These are phyloP conservation scores for Puntigrus tetrazona DNA, from an alignment of 2,113 vertebrate species.

Conservation along the genomic window DNA sequence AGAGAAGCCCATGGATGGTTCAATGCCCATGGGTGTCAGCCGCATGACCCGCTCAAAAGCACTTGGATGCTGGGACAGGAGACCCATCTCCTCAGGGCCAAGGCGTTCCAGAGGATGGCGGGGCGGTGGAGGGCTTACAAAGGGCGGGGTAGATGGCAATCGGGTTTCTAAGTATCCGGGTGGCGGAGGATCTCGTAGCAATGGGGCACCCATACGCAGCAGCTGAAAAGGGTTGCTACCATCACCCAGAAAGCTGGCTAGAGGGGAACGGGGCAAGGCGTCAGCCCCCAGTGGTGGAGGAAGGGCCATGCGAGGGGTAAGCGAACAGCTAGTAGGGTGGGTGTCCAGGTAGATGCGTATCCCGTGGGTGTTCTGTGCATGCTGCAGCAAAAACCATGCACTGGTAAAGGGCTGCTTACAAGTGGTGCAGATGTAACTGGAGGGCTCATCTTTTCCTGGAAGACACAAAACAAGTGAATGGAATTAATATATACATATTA, in stretches of 20 bases:
- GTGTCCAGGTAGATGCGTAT: conserved; percentile 99
- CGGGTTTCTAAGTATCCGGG: conserved; percentile 92
- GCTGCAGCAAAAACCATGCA: conserved; percentile 99
- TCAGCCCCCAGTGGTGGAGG: conserved; percentile 91
- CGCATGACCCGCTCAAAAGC: conserved; percentile 99
- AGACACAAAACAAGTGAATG: conserved; percentile 60
- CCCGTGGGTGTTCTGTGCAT: conserved; percentile 97
- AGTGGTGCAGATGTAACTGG: conserved; percentile 99
- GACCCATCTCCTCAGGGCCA: conserved; percentile 98
- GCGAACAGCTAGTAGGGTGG: conserved; percentile 88
- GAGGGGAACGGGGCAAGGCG: conserved; percentile 90
- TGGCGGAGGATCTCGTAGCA: conserved; percentile 89
- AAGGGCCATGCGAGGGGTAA: conserved; percentile 95
- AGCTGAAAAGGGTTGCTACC: conserved; percentile 94
- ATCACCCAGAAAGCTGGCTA: conserved; percentile 95
- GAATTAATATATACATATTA: conserved; percentile 46
- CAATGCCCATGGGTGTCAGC: conserved; percentile 92
- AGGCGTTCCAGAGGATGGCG: conserved; percentile 89
- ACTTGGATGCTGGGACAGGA: conserved; percentile 99
- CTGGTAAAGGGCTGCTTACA: conserved; percentile 99
- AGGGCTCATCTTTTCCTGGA: conserved; percentile 97
- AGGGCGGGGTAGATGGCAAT: conserved; percentile 91
- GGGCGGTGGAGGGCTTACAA: conserved; percentile 94
- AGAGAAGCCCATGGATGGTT: conserved; percentile 98
- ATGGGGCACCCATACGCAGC: conserved; percentile 94